Evolutionary conservation across 1,140 invertebrate species (phyloP), one percentile per base, ranked within the genome.

Genomic region (Battus philenor): DNA sequence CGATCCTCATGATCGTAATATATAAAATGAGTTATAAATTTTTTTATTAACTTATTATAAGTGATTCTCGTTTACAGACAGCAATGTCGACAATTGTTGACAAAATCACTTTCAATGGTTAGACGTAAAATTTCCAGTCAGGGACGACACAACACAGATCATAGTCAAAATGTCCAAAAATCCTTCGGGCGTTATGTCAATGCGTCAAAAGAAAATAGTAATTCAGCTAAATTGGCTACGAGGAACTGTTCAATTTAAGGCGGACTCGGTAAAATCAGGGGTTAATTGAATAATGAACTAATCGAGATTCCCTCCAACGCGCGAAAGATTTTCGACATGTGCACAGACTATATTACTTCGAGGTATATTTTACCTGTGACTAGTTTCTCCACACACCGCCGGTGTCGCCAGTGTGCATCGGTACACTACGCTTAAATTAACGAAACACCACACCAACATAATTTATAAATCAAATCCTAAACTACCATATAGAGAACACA

Each of bases 371-470:
- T 59, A 76, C 63, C 67, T 72, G 68, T 83, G 78, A 83, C 78
- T 83, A 83, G 78, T 80, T 66, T n/a, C 56, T 49, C 49, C 70
- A 72, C 72, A 81, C 76, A 78, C 74, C 70, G 67, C 68, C 70
- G 52, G 50, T 62, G 59, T 66, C 59, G 52, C 61, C 60, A 49
- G 68, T 75, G 62, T 75, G 65, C 59, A 68, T 61, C 53, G 56
- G 54, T 64, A 64, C 62, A 67, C 63, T 66, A 60, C 51, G 77
- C 75, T 82, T 79, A 84, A 63, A 60, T 75, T 75, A 80, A 85
- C 75, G 58, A 75, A 82, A 82, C 72, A 81, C 78, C 78, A 85
- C 77, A 82, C 78, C 58, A 82, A 82, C 75, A 74, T 80, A 81
- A 75, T 79, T 75, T 75, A 66, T 70, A 82, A 69, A 63, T 62